Percentiles rank a stretch among this genome's conserved stretches.
Conservation (phyloP, 2,113 vertebrate species). For the Onychorhynchus coronatus region DNA sequence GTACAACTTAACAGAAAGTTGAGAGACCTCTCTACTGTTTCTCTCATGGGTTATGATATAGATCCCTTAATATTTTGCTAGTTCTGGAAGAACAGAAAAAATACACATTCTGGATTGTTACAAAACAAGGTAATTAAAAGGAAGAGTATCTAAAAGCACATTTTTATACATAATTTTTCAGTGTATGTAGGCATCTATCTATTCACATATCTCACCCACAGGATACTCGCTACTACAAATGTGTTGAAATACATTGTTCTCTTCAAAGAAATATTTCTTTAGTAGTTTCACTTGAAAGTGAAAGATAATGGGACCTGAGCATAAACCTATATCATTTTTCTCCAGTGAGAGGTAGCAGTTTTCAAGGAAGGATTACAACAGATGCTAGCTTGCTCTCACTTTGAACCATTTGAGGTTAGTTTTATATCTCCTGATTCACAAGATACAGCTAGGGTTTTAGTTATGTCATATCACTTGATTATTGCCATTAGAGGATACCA, state of each 20-base stretch:
- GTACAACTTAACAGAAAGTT: background rate
- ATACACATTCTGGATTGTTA: background rate
- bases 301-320: background rate
- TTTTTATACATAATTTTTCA: background rate
- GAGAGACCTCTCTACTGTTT: background rate
- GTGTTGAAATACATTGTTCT: background rate
- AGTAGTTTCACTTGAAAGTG: background rate
- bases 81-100: background rate
- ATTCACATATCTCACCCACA: background rate
- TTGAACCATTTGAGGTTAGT: background rate
- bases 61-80: background rate
- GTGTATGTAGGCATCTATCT: background rate
- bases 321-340: background rate
- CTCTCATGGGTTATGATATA: background rate
- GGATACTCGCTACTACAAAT: background rate
- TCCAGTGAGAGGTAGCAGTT: background rate
- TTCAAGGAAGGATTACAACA: background rate
- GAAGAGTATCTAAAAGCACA: background rate
- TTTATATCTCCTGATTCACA: background rate
- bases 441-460: background rate
- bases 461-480: background rate
- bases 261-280: background rate
- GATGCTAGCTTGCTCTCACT: background rate
- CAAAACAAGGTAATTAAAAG: background rate
- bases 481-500: background rate